Evolutionary conservation across 2,797 vertebrate genomes (phyloP), one percentile per base, ranked within the genome.

Genomic region (Acomys russatus): DNA sequence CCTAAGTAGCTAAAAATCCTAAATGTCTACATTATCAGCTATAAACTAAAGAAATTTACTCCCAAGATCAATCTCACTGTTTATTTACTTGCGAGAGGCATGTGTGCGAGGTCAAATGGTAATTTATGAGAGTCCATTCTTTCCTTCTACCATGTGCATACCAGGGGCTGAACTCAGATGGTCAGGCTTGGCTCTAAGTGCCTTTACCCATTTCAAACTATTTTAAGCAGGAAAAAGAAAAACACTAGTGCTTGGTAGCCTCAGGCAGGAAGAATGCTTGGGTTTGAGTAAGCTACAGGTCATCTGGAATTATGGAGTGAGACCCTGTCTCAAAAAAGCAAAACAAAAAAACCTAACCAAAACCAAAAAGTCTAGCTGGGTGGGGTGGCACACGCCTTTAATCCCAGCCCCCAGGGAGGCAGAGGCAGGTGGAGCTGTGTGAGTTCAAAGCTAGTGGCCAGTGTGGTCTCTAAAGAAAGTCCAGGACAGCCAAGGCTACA

Each of bases 131-230:
- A n/a, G 33, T 71, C 7, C 17, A 25, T 54, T 56, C 66, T 86
- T n/a, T 86, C 33, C 33, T 25, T 33, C 38, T 84, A 23, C 66
- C 49, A 56, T 18, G 66, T 35, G 8, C 4, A 11, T 17, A 14
- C 66, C 33, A 54, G 66, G 2, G 66, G 5, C 12, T 87, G 49
- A 86, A 35, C 49, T 25, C 33, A 86, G 66, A 22, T 28, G 33
- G 49, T 35, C 33, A 71, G 49, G 49, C 49, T 84, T 84, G 38
- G 44, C 25, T 56, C 51, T 51, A 56, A 35, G 51, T 28, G 33
- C 84, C 22, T 87, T 71, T 87, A 71, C 64, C 33, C 33, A 71
- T 87, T 33, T 93, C 85, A 82, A 76, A 85, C 93, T 89, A 86
- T 35, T 93, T 94, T 54, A 92, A 90, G 64, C 85, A 35, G 5